Evolutionary conservation across 2,113 vertebrate species (phyloP), one percentile per base, ranked within the genome.

Genomic region (Corythaixoides concolor): DNA sequence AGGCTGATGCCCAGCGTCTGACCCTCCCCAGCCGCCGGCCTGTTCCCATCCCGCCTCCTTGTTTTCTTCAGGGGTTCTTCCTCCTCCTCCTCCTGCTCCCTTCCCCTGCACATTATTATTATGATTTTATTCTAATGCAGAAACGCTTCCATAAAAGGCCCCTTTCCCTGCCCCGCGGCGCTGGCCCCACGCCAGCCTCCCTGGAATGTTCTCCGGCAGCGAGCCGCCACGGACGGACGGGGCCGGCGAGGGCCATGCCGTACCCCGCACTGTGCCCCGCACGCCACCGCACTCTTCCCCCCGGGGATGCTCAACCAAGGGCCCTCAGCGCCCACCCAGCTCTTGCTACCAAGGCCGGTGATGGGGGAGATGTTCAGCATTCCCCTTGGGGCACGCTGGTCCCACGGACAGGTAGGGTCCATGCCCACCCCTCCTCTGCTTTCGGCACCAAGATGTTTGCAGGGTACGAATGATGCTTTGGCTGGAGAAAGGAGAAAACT

Each of bases 141-240:
- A 97, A 97, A 97, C 81, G 76, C 89, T 97, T 97, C 97, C 97
- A 97, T 97, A 97, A 97, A 97, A 97, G 97, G 97, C 93, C 97
- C 97, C 95, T 93, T 97, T 97, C 96, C 96, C 97, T 97, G 91
- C 96, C 97, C 97, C 75, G 93, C 93, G 58, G 96, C 12, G 67
- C 96, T 97, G 97, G 97, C 96, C 94, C 85, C 2, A 0, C 90
- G 96, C 96, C 95, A 95, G 92, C 93, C 93, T 94, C 93, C 96
- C 94, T 97, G 96, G 97, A 97, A 97, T 97, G 97, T 97, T 97
- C 97, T 97, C 84, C 94, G 76, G 94, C 96, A 92, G 93, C 7
- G 11, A 95, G 84, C 86, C 9, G 37, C 93, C 11, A 24, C 17
- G 45, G 88, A 93, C 76, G 3, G 75, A 93, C 76, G 3, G 75